A percentile compares a stretch with the other conserved stretches of the same genome.
These are phyloP conservation scores for Rallus crepitans DNA, from an alignment of 2,797 vertebrate genomes.

Conservation along the genomic window DNA sequence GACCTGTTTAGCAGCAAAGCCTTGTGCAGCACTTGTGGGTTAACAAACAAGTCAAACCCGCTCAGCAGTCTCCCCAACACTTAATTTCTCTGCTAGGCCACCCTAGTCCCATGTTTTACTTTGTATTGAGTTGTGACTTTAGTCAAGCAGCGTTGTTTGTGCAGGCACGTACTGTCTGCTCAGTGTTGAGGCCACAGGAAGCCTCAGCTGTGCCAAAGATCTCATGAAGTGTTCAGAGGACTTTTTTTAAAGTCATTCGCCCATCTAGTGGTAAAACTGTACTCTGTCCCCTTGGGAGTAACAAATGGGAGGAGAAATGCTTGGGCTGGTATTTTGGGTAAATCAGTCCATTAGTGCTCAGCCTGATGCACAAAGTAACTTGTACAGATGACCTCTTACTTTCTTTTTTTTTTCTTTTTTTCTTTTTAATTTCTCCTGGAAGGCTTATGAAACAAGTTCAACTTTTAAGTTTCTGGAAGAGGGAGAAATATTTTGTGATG, in stretches of 20 bases:
- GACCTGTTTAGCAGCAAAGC: constrained; percentile 6
- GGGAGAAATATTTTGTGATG: background rate
- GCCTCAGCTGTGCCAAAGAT: constrained; percentile 31
- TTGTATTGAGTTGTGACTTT: background rate
- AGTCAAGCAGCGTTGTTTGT: background rate
- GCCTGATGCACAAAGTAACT: background rate
- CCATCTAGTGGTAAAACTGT: background rate
- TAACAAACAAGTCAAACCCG: background rate
- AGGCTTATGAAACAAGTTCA: background rate
- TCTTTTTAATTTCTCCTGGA: no score
- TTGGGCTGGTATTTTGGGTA: background rate
- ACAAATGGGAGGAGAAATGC: background rate
- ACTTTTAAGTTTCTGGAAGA: background rate
- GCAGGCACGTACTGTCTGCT: background rate
- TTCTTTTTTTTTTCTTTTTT: no score
- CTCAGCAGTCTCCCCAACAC: background rate
- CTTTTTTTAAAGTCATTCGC: background rate
- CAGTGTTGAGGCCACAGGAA: constrained; percentile 26
- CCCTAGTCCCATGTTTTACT: background rate
- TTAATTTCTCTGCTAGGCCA: background rate
- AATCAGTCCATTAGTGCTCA: background rate
- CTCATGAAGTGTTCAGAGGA: background rate
- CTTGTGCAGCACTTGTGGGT: background rate
- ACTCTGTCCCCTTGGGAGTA: background rate
- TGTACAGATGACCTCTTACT: background rate